Evolutionary conservation across 2,888 invertebrate genomes (phyloP), one percentile per base, ranked within the genome.

Genomic region (Acanthosepion esculentum): DNA sequence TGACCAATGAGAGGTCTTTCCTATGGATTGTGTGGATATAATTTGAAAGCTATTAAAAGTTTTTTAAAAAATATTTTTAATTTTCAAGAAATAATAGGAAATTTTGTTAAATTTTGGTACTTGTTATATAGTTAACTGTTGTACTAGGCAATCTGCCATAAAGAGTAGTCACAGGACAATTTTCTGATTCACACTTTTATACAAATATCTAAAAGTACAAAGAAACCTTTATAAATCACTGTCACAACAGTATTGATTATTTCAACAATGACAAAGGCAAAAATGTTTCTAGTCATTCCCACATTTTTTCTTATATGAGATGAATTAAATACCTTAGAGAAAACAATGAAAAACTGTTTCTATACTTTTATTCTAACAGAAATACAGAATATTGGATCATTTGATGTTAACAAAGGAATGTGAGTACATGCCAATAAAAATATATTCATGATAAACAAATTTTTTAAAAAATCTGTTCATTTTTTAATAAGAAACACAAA

Each of bases 161-260:
- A 78, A 78, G 5, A n/a, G 78, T 15, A 78, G 78, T 59, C 59
- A 59, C 23, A 20, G 20, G 59, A 59, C 20, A 59, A 59, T 59
- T 59, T 59, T 59, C 59, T 59, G 59, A 33, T 78, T n/a, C 78
- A n/a, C n/a, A 78, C 8, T 78, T 4, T n/a, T n/a, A 78, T 78
- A 78, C n/a, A 78, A 78, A 78, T 15, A n/a, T 78, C n/a, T n/a
- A 15, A n/a, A 78, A n/a, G 78, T 78, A 5, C 78, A 78, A n/a
- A 33, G 78, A 78, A 78, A 78, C 78, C 78, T 78, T 78, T 78
- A 78, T 78, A n/a, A 78, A 78, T 78, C 78, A 78, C 78, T 78
- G 78, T 78, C 78, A 78, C 78, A 78, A 78, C n/a, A 78, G n/a
- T 15, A 78, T 78, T 33, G n/a, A 78, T n/a, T 4, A n/a, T n/a